These are phyloP conservation scores for Amia ocellicauda DNA, from an alignment of 2,113 vertebrate genomes.

Conservation along the genomic window DNA sequence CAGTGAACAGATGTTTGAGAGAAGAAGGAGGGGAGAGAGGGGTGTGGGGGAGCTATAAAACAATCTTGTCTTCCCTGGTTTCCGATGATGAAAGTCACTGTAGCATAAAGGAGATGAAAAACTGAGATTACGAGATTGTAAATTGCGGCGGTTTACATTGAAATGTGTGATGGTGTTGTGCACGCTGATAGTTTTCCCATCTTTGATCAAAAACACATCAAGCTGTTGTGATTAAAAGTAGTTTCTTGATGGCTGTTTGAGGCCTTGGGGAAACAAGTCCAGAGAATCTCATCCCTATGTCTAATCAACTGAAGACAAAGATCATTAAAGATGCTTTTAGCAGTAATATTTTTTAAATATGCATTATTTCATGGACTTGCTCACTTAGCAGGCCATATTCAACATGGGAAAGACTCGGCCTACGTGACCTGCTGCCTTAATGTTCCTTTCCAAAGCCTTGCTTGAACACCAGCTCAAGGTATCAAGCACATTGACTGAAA, in stretches of 20 bases:
- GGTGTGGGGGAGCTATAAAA: not conserved
- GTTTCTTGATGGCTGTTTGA: not conserved
- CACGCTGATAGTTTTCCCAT: not conserved
- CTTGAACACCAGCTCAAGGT: no score
- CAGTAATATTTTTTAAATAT: not conserved
- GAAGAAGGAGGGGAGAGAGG: not conserved
- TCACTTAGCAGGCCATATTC: not conserved
- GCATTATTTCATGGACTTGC: not conserved
- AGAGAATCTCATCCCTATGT: no score
- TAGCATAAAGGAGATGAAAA: not conserved
- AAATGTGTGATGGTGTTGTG: not conserved
- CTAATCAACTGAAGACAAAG: not conserved
- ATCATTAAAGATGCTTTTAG: not conserved
- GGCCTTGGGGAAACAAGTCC: not conserved
- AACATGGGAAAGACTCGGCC: not conserved
- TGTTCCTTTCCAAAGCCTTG: no score
- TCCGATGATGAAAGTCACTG: constrained; percentile 1
- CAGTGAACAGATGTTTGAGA: constrained; percentile 16
- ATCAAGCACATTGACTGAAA: no score
- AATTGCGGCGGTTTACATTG: not conserved
- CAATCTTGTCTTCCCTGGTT: constrained; percentile 15
- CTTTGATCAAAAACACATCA: not conserved
- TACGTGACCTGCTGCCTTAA: not conserved
- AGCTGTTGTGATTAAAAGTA: not conserved
- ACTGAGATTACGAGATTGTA: not conserved